Conservation (phyloP, 2,113 vertebrate genomes). For the Ictalurus furcatus region DNA sequence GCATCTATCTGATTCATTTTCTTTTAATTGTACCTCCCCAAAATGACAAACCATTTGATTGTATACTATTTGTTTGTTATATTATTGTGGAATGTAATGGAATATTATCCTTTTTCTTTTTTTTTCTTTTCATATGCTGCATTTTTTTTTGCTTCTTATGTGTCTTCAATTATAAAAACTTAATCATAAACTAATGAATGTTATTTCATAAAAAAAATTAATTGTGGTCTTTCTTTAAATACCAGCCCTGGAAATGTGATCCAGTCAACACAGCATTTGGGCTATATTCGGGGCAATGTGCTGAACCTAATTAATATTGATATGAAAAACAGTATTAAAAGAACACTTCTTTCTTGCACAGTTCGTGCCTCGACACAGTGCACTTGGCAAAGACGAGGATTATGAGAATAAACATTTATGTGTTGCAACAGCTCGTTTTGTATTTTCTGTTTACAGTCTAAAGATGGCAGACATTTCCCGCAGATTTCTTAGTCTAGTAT, state of each 20-base stretch:
- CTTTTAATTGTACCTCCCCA: slow-evolving; percentile 12
- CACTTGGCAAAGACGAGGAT: background rate
- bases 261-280: slow-evolving; percentile 10
- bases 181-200: slow-evolving; percentile 16
- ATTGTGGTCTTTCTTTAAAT: background rate
- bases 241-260: background rate
- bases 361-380: background rate
- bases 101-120: background rate
- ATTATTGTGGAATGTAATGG: slow-evolving; percentile 41
- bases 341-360: background rate
- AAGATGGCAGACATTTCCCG: background rate
- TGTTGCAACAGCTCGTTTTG: slow-evolving; percentile 32
- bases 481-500: background rate
- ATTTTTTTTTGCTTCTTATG: slow-evolving; percentile 13
- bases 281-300: background rate
- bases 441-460: background rate
- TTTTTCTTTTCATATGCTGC: slow-evolving; percentile 25
- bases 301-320: background rate
- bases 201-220: background rate
- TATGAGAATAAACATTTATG: slow-evolving; percentile 44
- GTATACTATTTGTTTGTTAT: slow-evolving; percentile 30
- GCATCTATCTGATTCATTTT: slow-evolving; percentile 9
- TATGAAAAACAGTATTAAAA: background rate
- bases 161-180: slow-evolving; percentile 12
- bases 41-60: slow-evolving; percentile 22